Conservation (phyloP, 1,140 invertebrate species). For the Macrobrachium rosenbergii region DNA sequence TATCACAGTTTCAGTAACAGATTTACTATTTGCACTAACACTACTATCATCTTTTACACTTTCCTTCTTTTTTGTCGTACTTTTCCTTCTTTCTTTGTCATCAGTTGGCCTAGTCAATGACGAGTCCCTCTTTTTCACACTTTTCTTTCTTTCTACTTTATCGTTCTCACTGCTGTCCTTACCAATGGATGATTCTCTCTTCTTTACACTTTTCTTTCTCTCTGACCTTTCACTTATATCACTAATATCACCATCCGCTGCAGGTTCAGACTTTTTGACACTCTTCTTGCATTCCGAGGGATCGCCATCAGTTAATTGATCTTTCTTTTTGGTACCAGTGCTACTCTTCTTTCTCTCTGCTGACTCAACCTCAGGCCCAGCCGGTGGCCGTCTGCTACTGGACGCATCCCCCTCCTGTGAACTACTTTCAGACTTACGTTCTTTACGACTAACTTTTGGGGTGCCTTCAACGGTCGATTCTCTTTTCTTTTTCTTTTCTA, state of each 20-base stretch:
- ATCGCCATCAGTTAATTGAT: neutral
- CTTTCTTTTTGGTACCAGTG: neutral
- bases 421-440: slow-evolving; percentile 13
- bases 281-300: slow-evolving; percentile 12
- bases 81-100: slow-evolving; percentile 55
- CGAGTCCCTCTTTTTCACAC: slow-evolving; percentile 62
- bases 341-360: slow-evolving; percentile 37
- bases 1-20: slow-evolving; percentile 33
- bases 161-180: slow-evolving; percentile 40
- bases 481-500: slow-evolving; percentile 57
- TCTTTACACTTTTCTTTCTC: slow-evolving; percentile 58
- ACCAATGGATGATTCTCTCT: slow-evolving; percentile 40
- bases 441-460: slow-evolving; percentile 35
- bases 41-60: slow-evolving; percentile 23
- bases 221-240: slow-evolving; percentile 39
- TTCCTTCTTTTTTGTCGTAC: slow-evolving; percentile 58
- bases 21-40: neutral
- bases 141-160: slow-evolving; percentile 57
- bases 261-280: slow-evolving; percentile 13
- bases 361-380: slow-evolving; percentile 25
- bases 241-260: slow-evolving; percentile 27
- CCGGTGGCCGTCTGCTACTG: slow-evolving; percentile 33
- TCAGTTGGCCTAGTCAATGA: slow-evolving; percentile 44
- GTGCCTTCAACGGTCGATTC: slow-evolving; percentile 47
- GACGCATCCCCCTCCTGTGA: slow-evolving; percentile 10